These are phyloP conservation scores for Rhombomys opimus DNA, from an alignment of 2,113 vertebrate species.

Conservation along the genomic window DNA sequence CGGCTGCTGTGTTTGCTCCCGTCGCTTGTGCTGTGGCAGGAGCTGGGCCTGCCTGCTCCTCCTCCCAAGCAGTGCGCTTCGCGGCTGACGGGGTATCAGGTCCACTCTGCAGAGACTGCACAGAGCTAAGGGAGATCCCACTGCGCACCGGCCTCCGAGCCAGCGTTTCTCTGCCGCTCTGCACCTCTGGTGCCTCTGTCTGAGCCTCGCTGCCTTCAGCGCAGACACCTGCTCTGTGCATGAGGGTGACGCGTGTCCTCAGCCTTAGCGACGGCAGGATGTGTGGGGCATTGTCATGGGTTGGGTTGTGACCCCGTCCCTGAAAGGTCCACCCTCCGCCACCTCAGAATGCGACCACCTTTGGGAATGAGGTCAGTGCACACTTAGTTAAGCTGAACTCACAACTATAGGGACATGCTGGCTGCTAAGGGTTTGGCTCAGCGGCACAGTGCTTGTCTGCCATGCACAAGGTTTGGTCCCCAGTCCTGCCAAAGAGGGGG, in stretches of 20 bases:
- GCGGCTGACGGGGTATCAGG: neutral
- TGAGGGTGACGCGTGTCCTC: neutral
- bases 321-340: neutral
- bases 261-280: neutral
- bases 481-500: neutral
- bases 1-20: too few species aligned
- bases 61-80: fast-evolving
- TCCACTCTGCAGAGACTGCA: neutral
- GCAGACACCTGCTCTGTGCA: neutral
- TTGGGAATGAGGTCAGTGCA: neutral
- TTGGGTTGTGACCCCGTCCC: neutral
- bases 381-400: neutral
- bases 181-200: neutral
- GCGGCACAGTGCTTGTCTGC: neutral
- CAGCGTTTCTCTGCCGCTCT: neutral
- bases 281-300: neutral
- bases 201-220: neutral
- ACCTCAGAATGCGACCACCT: neutral
- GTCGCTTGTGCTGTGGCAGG: neutral
- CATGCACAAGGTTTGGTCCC: neutral
- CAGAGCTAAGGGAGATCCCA: neutral
- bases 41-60: neutral
- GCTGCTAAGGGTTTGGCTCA: neutral
- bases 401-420: neutral
- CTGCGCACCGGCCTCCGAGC: neutral